Base-by-base conservation (phyloP, 2,888 invertebrate genomes). In the Coleophora deauratella region DNA sequence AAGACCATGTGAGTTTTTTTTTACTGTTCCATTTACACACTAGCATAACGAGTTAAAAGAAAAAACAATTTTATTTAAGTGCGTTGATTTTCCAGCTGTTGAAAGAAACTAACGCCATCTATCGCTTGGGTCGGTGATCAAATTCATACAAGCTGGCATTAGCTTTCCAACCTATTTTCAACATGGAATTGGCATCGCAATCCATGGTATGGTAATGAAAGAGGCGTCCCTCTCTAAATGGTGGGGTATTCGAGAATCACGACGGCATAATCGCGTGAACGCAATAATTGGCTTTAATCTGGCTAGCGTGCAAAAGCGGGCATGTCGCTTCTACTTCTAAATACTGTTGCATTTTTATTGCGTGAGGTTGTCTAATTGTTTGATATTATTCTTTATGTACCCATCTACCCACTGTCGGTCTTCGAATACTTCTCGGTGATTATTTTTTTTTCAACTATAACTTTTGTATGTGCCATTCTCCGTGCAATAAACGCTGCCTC, bases 211-310 rank as follows among this genome's bases (percentile, higher is more conserved):
- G 59, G 59, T 66, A 72, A 68, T 71, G 70, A 75, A 70, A 72
- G 67, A 71, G 69, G 66, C 63, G 68, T 68, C 66, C 65, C 63
- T 65, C 65, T 75, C 57, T 57, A 69, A 74, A 72, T 71, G 72
- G 72, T 58, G 55, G 68, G 68, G 69, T 67, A 71, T 72, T 66
- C 68, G 66, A 71, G 69, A 72, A 73, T 68, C 66, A 69, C 61
- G 69, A 66, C 72, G 66, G 70, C 66, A 66, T 72, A 73, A 77
- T 79, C 70, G 74, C 72, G 72, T 72, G 70, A 73, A 74, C 63
- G 65, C 66, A 64, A 63, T 79, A 78, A 79, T 79, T 77, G 77
- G 70, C 62, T 58, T 70, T 73, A 76, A 79, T 79, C 70, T 75
- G 75, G 73, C 70, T 77, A 66, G 69, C 74, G 72, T 66, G 75